Conservation (phyloP, 1,140 invertebrate genomes). For the Drosophila subobscura region DNA sequence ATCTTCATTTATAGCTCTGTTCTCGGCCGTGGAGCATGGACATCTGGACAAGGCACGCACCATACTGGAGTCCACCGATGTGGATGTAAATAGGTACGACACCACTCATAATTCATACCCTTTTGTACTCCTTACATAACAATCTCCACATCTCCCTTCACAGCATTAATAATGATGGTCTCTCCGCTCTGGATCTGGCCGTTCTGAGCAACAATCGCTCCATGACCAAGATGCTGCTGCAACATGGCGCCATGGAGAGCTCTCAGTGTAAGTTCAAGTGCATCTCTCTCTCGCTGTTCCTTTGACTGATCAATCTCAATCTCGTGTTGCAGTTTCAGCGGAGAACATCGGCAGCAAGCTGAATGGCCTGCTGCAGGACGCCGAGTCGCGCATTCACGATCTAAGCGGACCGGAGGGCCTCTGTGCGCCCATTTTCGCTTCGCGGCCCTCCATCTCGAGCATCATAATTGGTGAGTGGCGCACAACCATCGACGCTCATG, state of each 20-base stretch:
- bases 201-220: slow-evolving; percentile 94
- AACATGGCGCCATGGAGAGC: slow-evolving; percentile 94
- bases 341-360: slow-evolving; percentile 90
- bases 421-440: slow-evolving; percentile 67
- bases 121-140: not conserved
- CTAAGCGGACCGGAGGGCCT: slow-evolving; percentile 85
- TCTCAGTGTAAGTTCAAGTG: slow-evolving; percentile 93
- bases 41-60: slow-evolving; percentile 94
- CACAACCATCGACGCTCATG: slow-evolving; percentile 7
- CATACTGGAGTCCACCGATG: slow-evolving; percentile 94
- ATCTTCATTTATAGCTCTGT: slow-evolving; percentile 89
- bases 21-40: slow-evolving; percentile 96
- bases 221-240: slow-evolving; percentile 93
- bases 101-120: not conserved
- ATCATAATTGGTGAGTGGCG: slow-evolving; percentile 80
- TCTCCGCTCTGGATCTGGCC: slow-evolving; percentile 95
- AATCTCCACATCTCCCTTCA: slow-evolving; percentile 30
- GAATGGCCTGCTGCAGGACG: slow-evolving; percentile 90
- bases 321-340: slow-evolving; percentile 87
- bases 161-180: slow-evolving; percentile 93
- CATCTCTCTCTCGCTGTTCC: slow-evolving; percentile 84
- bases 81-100: slow-evolving; percentile 94
- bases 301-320: slow-evolving; percentile 49
- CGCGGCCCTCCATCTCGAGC: slow-evolving; percentile 81
- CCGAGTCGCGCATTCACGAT: slow-evolving; percentile 90